A percentile compares a stretch with the other conserved stretches of the same genome.
phyloP scores from a whole-genome alignment of 2,797 vertebrate species.

The Neosilurus mollespiculum region DNA sequence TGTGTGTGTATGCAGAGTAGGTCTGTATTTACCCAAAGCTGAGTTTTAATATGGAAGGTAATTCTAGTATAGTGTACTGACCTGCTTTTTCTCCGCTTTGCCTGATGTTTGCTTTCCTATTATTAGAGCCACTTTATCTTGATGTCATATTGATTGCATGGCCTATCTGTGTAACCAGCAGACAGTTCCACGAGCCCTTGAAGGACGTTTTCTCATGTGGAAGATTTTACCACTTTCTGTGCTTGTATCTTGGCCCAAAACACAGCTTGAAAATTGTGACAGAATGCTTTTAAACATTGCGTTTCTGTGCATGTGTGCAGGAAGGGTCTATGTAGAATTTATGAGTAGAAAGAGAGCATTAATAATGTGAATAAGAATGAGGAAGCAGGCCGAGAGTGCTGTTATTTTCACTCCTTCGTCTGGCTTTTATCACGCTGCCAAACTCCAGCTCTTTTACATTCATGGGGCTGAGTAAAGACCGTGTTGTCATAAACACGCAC shows the following conservation, averaged over 20 bases:
- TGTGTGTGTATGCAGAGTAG: slow-evolving; percentile 10
- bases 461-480: slow-evolving; percentile 1
- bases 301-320: slow-evolving; percentile 4
- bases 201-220: slow-evolving; percentile 46
- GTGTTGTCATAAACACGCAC: slow-evolving; percentile 1
- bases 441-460: slow-evolving; percentile 5
- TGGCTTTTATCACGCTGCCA: slow-evolving; percentile 22
- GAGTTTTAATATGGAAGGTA: slow-evolving; percentile 27
- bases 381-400: slow-evolving; percentile 46
- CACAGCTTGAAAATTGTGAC: slow-evolving; percentile 27
- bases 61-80: slow-evolving; percentile 29
- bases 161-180: slow-evolving; percentile 45
- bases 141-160: slow-evolving; percentile 55
- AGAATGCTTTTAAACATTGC: slow-evolving; percentile 23
- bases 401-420: slow-evolving; percentile 27
- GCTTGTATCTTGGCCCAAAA: slow-evolving; percentile 6
- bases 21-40: slow-evolving; percentile 20
- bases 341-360: slow-evolving; percentile 23
- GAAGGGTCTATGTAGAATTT: slow-evolving; percentile 19
- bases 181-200: slow-evolving; percentile 38
- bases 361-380: slow-evolving; percentile 32
- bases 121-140: slow-evolving; percentile 55
- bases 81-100: slow-evolving; percentile 36
- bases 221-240: slow-evolving; percentile 31
- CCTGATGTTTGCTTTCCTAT: slow-evolving; percentile 49